Evolutionary conservation across 92 coral and sea anemone genomes (phyloP), one percentile per base, ranked within the genome.

Genomic region (Hydrozoanthus gracilis): DNA sequence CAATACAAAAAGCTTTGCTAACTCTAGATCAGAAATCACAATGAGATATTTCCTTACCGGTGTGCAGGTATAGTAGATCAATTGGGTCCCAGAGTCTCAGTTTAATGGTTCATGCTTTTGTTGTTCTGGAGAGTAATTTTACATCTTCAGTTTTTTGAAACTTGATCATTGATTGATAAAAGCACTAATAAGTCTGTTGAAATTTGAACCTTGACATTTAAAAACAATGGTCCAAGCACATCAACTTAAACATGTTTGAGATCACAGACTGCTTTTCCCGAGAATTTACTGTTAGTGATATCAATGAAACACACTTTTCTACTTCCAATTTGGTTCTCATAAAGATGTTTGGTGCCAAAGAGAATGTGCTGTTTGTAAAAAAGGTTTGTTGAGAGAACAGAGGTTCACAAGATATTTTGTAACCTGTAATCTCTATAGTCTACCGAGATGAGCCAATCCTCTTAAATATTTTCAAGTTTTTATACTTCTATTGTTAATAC

Each of bases 181-280:
- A 13, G 48, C 47, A 27, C 27, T 77, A 77, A 77, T 77, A 27
- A 27, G 68, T 55, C 82, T 77, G 68, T 10, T 77, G 82, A 77
- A 77, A 77, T 55, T 13, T 17, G 82, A 77, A 20, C 82, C 68
- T 27, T 35, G 48, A 77, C 56, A 16, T 46, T n/a, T 27, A 18
- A 5, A 27, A 52, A 54, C 67, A 54, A 67, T 56, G 51, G 20
- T 27, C 44, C 12, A 18, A 52, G 14, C 12, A 52, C 49, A 35
- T 55, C 15, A 8, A 71, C 52, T 71, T 46, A 47, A 4, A 45
- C 51, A 13, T 71, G 44, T 77, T 2, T 2, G 16, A 11, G 11
- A 4, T 11, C 46, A 27, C 55, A 13, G 54, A 51, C 15, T 12
- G 52, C 44, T 55, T 77, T 55, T 50, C 10, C 9, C 39, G 55